Evolutionary conservation across 37 sponge, comb jelly and placozoan species (phyloP).

Genomic region (Aplysina aerophoba): DNA sequence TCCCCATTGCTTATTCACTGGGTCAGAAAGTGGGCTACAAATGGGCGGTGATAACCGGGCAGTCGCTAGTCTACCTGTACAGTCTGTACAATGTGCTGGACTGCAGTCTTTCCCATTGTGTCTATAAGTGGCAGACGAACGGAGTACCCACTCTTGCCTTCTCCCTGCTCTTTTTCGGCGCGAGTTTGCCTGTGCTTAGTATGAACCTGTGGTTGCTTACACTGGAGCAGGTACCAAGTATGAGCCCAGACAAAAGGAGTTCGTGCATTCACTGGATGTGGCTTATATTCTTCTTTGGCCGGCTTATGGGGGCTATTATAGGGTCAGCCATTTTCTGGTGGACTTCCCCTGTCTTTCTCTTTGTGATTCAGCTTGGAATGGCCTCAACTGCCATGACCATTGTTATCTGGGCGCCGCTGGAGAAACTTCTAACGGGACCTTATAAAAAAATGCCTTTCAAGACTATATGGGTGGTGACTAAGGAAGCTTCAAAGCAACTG

Average conservation of each 20-base stretch:
- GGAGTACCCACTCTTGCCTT: background rate
- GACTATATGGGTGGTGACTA: background rate
- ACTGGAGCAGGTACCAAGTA: conserved; percentile 4
- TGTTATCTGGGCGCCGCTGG: background rate
- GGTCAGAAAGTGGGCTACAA: background rate
- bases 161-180: background rate
- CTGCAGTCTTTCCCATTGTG: background rate
- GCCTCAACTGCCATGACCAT: background rate
- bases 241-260: background rate
- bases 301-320: background rate
- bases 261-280: conserved; percentile 1
- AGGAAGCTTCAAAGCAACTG: background rate
- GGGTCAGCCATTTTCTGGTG: background rate
- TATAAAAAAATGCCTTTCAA: background rate
- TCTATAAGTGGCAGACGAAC: too few species aligned
- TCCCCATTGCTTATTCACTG: background rate
- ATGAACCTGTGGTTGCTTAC: background rate
- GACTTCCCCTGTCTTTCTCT: background rate
- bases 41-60: background rate
- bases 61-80: background rate
- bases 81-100: background rate
- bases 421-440: background rate
- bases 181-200: background rate
- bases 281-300: conserved; percentile 4
- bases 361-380: background rate